A percentile compares a stretch with the other conserved stretches of the same genome.
These are phyloP conservation scores for Euwallacea similis DNA, from an alignment of 1,140 invertebrate genomes.

Conservation along the genomic window DNA sequence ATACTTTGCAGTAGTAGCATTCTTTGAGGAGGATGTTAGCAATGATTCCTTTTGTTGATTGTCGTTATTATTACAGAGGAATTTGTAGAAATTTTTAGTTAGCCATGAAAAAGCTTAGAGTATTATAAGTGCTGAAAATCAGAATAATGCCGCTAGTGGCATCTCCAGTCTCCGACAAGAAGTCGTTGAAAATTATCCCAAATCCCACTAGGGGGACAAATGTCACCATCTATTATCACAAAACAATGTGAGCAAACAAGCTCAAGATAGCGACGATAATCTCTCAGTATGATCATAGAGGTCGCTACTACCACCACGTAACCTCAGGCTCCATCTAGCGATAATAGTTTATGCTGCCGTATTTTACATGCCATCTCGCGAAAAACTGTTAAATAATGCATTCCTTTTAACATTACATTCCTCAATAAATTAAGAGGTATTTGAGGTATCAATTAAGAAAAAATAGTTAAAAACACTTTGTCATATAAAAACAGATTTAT, in stretches of 20 bases:
- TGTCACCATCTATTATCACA: slow-evolving; percentile 55
- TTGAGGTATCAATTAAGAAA: no score
- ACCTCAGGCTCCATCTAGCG: slow-evolving; percentile 12
- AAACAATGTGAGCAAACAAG: no score
- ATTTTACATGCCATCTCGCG: no score
- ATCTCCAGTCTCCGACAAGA: slow-evolving; percentile 3
- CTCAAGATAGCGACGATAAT: not conserved
- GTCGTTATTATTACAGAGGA: not conserved
- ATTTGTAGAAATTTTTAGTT: not conserved
- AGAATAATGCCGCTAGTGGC: slow-evolving; percentile 17
- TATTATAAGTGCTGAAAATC: slow-evolving; percentile 12
- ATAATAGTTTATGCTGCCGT: no score
- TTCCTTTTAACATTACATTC: no score
- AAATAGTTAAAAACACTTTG: no score
- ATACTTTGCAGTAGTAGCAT: slow-evolving; percentile 4
- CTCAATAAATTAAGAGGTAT: no score
- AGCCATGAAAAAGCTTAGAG: slow-evolving; percentile 25
- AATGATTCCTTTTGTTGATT: not conserved
- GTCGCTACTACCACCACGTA: not conserved
- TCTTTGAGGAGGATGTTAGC: slow-evolving; percentile 10
- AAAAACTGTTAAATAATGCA: no score
- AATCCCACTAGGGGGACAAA: slow-evolving; percentile 38
- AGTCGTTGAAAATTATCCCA: slow-evolving; percentile 9
- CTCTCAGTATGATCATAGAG: slow-evolving; percentile 2
- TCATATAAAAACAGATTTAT: no score